These are phyloP conservation scores for Hyperoplus lanceolatus DNA, from an alignment of 2,797 vertebrate species.

Conservation along the genomic window DNA sequence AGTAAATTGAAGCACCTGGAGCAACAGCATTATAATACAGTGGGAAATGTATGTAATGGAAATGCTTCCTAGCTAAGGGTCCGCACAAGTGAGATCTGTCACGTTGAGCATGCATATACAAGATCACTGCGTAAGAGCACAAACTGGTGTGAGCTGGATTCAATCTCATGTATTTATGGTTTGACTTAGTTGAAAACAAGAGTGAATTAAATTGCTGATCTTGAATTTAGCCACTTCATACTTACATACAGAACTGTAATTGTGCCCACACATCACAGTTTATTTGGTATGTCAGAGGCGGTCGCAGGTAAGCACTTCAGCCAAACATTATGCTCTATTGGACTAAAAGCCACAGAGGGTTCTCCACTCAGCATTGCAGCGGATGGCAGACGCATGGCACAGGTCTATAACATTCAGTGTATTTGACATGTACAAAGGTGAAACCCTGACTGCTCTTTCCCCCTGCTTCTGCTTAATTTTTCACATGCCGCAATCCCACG, in stretches of 20 bases:
- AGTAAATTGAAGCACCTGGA: constrained; percentile 80
- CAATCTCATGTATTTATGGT: not conserved
- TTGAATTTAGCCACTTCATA: not conserved
- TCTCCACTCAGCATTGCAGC: constrained; percentile 21
- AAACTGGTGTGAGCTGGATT: not conserved
- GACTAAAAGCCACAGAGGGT: constrained; percentile 25
- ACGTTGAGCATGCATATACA: constrained; percentile 28
- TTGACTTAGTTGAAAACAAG: constrained; percentile 10
- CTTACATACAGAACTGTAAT: not conserved
- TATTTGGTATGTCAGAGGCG: not conserved
- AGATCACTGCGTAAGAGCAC: not conserved
- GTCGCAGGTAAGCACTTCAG: not conserved
- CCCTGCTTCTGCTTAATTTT: constrained; percentile 73
- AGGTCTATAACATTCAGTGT: constrained; percentile 47
- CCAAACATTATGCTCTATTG: constrained; percentile 12
- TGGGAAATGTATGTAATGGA: constrained; percentile 48
- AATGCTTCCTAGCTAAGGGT: constrained; percentile 44
- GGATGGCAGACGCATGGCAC: constrained; percentile 43
- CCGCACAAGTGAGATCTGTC: constrained; percentile 53
- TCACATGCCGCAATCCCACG: constrained; percentile 64
- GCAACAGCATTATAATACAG: constrained; percentile 76
- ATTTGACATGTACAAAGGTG: constrained; percentile 55
- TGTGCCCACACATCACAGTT: not conserved
- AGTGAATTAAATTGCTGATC: not conserved
- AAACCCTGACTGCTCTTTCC: constrained; percentile 68